Conservation (phyloP, 2,888 invertebrate genomes). For the Drosophila monieri region DNA sequence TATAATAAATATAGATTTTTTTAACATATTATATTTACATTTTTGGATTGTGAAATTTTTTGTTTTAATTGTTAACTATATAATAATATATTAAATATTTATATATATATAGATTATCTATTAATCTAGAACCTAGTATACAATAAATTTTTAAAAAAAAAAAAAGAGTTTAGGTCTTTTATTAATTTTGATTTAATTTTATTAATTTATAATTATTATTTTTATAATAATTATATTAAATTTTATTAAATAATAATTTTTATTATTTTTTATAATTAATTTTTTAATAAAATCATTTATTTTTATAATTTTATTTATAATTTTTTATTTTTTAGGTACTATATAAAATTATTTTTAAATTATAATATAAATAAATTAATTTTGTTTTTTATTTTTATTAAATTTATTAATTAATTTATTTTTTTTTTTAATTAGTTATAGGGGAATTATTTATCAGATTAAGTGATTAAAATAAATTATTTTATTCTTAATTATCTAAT, state of each 20-base stretch:
- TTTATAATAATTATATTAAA: slow-evolving; percentile 11
- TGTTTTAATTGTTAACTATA: slow-evolving; percentile 64
- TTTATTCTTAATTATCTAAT: slow-evolving; percentile 1
- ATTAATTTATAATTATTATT: slow-evolving; percentile 14
- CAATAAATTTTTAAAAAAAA: slow-evolving; percentile 85
- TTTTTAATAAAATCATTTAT: slow-evolving; percentile 60
- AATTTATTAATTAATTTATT: slow-evolving; percentile 6
- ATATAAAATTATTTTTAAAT: background rate
- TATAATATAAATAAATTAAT: background rate
- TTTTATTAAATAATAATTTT: slow-evolving; percentile 14
- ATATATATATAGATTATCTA: slow-evolving; percentile 54
- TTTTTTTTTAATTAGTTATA: slow-evolving; percentile 9
- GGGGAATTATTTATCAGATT: slow-evolving; percentile 5
- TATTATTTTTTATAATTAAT: background rate
- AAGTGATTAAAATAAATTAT: slow-evolving; percentile 27
- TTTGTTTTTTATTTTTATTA: background rate
- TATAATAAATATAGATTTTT: slow-evolving; percentile 29
- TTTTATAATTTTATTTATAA: too few species aligned
- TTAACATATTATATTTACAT: slow-evolving; percentile 42
- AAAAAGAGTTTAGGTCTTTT: slow-evolving; percentile 84
- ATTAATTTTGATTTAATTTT: slow-evolving; percentile 84
- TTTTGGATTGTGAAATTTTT: slow-evolving; percentile 65
- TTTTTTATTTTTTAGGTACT: background rate
- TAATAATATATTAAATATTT: slow-evolving; percentile 63
- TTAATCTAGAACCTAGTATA: slow-evolving; percentile 38